Base-by-base conservation (phyloP, 2,113 vertebrate species). In the Stegastes partitus region DNA sequence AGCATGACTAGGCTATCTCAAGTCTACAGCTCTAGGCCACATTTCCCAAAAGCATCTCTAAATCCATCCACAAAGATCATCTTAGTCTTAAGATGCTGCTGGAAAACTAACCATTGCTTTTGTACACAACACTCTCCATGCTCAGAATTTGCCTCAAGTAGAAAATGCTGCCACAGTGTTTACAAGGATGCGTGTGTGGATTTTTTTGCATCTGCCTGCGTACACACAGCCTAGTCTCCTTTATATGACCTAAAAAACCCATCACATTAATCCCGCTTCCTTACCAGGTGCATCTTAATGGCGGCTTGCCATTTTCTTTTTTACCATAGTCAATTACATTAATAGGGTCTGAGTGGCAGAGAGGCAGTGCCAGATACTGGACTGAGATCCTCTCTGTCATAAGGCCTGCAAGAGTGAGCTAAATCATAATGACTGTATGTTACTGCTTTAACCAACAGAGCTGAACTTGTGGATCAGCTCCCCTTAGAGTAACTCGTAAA, bases 281-380 rank as follows among this genome's bases (percentile, higher is more conserved):
- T 47, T n/a, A 56, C 49, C 61, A 74, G 68, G 65, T 79, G 75
- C 78, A 62, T 80, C 67, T 77, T 72, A 39, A 68, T 63, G 67
- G 70, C 42, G 3, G n/a, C 28, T 55, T 25, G 50, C 66, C 78
- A 39, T 80, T 84, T 68, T 45, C 58, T 80, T 57, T n/a, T 81
- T 79, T 64, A 67, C 62, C 54, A 23, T 44, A 77, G 39, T 70
- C 59, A 66, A 74, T 86, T 74, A 74, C 26, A 84, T 64, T 69
- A 77, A 83, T 69, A 22, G 56, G 63, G 51, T 49, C 3, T 15
- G 44, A 34, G 55, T 23, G 54, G 31, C 50, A 26, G 10, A 4
- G 62, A 50, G 37, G 53, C 45, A 14, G 37, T 3, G 66, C 56
- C 71, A 49, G 54, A 56, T 23, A 5, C 51, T n/a, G 31, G 50